Conservation (phyloP, 1,140 invertebrate species). For the Hermetia illucens region DNA sequence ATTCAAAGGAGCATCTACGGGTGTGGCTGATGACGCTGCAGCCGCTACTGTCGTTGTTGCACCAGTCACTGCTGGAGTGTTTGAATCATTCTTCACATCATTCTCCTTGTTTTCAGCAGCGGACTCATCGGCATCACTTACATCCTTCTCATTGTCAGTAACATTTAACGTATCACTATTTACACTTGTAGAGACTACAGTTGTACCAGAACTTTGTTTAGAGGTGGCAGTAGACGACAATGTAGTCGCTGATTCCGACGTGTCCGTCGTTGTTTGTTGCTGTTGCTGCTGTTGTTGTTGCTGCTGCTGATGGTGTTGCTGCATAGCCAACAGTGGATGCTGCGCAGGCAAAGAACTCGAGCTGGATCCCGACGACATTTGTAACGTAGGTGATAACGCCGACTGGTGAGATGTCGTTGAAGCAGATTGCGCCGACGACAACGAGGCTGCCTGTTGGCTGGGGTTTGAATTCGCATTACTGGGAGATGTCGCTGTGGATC, state of each 20-base stretch:
- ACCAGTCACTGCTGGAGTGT: conserved; percentile 4
- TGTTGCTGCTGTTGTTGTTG: conserved; percentile 13
- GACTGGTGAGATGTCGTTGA: too few relatives aligned
- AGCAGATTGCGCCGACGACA: background rate
- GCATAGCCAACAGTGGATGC: conserved; percentile 17
- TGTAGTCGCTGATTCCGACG: conserved; percentile 19
- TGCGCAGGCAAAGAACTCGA: conserved; percentile 5
- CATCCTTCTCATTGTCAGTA: too few relatives aligned
- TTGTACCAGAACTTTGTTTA: background rate
- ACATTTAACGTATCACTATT: too few relatives aligned
- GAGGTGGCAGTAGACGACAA: conserved; percentile 6
- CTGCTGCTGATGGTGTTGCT: conserved; percentile 15
- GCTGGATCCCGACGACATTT: too few relatives aligned
- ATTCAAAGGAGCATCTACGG: too few relatives aligned
- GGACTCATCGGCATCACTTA: too few relatives aligned
- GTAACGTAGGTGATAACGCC: too few relatives aligned
- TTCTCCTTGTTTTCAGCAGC: too few relatives aligned
- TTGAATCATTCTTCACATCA: conserved; percentile 3
- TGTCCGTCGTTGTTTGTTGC: conserved; percentile 14
- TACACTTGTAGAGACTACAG: too few relatives aligned
- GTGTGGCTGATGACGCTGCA: too few relatives aligned
- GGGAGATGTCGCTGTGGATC: background rate
- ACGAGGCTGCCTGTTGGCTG: conserved; percentile 8
- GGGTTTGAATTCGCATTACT: conserved; percentile 1
- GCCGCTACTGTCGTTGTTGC: conserved; percentile 3